Evolutionary conservation across 2,113 vertebrate genomes (phyloP), one percentile per base, ranked within the genome.

Genomic region (Pelmatolapia mariae): DNA sequence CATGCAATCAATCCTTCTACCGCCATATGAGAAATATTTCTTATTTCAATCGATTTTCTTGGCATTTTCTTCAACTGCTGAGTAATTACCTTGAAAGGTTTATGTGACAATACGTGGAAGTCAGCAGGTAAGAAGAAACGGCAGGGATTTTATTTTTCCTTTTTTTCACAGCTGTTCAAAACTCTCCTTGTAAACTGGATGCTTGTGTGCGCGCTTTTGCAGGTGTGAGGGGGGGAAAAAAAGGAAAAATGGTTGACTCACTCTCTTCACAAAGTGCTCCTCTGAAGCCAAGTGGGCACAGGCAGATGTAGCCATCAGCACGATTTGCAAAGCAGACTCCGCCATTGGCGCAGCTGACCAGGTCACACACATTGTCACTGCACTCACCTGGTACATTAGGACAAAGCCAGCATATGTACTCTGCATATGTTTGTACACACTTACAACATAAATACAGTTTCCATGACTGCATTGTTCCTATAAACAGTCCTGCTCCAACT

Each of bases 231-330:
- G 40, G 40, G 40, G 22, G n/a, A 8, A 0, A 1, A 3, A 15
- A 45, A 33, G 31, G 10, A 16, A 38, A 56, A 22, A 36, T 3
- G 43, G 24, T 78, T 33, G 81, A 94, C 98, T 98, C 94, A 99
- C 99, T 97, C 57, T 98, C 97, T 91, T 99, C 97, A 1, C 98
- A 99, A 31, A 98, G 97, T 8, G 95, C 92, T 22, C 98, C 99
- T 93, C 95, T 97, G 96, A 98, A 99, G 68, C 98, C 98, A 3
- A 99, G 97, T 4, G 97, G 98, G 86, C 98, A 99, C 83, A 99
- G 97, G 82, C 99, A 99, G 87, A 99, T 97, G 91, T 97, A 99
- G 15, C 96, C 95, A 61, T 99, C 98, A 0, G 98, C 98, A 4
- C 96, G 97, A 94, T 89, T 97, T 0, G 96, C 96, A 18, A 94